Evolutionary conservation across 1,140 invertebrate genomes (phyloP).

Genomic region (Lasioglossum albipes): DNA sequence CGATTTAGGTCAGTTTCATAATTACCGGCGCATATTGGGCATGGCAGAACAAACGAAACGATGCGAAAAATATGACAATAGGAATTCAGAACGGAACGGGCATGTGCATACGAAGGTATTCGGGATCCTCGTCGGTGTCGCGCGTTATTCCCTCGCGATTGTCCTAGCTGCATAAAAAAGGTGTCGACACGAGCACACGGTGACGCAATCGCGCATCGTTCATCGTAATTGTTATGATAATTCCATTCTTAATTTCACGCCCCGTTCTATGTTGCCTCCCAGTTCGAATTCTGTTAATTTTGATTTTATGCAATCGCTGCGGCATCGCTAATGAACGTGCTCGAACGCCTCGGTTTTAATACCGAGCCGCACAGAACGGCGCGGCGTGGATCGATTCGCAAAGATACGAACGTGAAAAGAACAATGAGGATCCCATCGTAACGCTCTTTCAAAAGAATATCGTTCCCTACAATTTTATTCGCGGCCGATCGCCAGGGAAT

Average conservation of each 20-base stretch:
- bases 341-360: constrained; percentile 11
- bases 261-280: not conserved
- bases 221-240: constrained; percentile 40
- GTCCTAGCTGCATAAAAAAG: constrained; percentile 16
- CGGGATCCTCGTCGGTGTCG: constrained; percentile 13
- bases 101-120: constrained; percentile 11
- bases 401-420: not conserved
- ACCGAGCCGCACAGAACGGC: not conserved
- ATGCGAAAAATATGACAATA: not conserved
- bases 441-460: not conserved
- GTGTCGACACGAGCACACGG: constrained; percentile 25
- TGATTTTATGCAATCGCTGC: constrained; percentile 21
- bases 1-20: not conserved
- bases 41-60: not conserved
- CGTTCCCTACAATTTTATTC: not conserved
- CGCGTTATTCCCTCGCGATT: constrained; percentile 31
- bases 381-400: not conserved
- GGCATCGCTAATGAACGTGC: constrained; percentile 6
- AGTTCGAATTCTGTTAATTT: constrained; percentile 31
- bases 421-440: not conserved
- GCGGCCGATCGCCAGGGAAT: not conserved
- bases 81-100: not conserved
- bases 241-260: constrained; percentile 43
- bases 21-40: not conserved
- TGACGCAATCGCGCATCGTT: constrained; percentile 38